Evolutionary conservation across 2,888 invertebrate genomes (phyloP).

Genomic region (Pteria penguin): DNA sequence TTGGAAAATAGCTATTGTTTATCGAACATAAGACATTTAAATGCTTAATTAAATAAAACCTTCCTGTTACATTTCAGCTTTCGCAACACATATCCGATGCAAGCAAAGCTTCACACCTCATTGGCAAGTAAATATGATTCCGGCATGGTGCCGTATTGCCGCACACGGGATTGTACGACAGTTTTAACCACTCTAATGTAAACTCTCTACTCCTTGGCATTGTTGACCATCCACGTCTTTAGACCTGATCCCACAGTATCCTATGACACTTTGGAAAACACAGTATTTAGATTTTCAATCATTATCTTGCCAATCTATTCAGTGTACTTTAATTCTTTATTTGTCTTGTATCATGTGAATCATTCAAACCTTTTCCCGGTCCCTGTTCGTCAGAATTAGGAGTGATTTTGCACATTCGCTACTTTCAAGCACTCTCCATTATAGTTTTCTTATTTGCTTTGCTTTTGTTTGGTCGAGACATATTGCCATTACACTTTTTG

Average conservation of each 20-base stretch:
- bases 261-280: neutral
- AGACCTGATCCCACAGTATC: neutral
- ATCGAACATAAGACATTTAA: no score
- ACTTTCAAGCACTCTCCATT: neutral
- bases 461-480: neutral
- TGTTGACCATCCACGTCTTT: neutral
- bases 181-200: neutral
- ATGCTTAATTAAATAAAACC: no score
- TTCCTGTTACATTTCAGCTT: no score
- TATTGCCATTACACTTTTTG: neutral
- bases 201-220: neutral
- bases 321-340: neutral
- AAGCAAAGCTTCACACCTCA: no score
- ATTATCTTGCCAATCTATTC: neutral
- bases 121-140: no score
- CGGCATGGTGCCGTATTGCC: neutral
- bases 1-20: no score
- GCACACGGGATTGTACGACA: neutral
- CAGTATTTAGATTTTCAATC: neutral
- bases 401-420: neutral
- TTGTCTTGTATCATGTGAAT: neutral
- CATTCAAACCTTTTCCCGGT: neutral
- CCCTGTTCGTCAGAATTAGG: neutral
- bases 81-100: no score
- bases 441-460: neutral